phyloP scores from a whole-genome alignment of 2,113 vertebrate genomes.

The Phaethornis superciliosus region DNA sequence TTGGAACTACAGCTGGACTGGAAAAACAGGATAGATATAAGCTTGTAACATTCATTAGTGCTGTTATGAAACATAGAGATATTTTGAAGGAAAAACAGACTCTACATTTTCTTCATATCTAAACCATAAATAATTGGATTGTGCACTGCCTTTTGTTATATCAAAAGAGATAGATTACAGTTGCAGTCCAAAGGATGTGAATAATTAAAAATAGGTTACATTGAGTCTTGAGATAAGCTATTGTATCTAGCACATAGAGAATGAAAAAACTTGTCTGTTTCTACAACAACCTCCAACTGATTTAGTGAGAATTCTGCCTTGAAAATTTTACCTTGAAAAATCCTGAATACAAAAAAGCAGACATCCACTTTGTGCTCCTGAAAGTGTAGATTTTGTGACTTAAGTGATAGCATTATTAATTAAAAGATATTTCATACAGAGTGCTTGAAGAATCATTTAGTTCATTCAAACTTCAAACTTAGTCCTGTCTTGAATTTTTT shows the following conservation, averaged over 20 bases:
- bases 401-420: background rate
- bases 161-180: background rate
- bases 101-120: conserved; percentile 12
- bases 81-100: background rate
- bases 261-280: background rate
- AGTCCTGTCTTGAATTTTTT: background rate
- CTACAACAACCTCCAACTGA: background rate
- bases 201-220: background rate
- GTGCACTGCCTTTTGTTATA: background rate
- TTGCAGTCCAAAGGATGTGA: background rate
- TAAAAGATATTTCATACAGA: background rate
- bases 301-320: background rate
- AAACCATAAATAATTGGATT: conserved; percentile 31
- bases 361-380: background rate
- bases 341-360: background rate
- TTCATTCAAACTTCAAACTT: background rate
- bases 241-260: background rate
- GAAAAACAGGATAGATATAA: background rate
- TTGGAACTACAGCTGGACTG: background rate
- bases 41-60: background rate
- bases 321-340: background rate
- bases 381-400: background rate
- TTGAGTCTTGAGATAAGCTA: background rate
- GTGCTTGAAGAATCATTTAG: background rate
- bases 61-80: background rate